Conservation (phyloP, 2,888 invertebrate genomes). For the Parelbella ahira region DNA sequence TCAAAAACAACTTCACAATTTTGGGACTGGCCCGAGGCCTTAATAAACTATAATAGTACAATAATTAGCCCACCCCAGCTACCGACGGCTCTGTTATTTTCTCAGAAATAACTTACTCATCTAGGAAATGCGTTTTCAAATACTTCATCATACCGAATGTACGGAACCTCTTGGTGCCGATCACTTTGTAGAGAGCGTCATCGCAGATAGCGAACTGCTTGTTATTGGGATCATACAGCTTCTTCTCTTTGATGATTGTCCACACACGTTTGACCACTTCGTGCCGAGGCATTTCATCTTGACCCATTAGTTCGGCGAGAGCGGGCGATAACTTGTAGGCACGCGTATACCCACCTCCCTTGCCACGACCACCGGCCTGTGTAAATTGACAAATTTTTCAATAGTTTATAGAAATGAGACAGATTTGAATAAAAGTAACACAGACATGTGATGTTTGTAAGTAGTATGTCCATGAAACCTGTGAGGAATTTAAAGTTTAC, state of each 20-base stretch:
- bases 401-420: too few species aligned
- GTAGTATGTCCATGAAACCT: too few species aligned
- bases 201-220: slow-evolving; percentile 97
- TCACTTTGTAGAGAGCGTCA: slow-evolving; percentile 88
- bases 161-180: slow-evolving; percentile 95
- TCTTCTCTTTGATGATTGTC: slow-evolving; percentile 93
- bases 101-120: slow-evolving; percentile 81
- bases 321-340: slow-evolving; percentile 92
- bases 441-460: too few species aligned
- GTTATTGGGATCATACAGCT: slow-evolving; percentile 95
- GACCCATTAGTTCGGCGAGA: slow-evolving; percentile 91
- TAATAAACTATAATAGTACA: too few species aligned
- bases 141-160: slow-evolving; percentile 99
- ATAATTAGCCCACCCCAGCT: too few species aligned
- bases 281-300: slow-evolving; percentile 90
- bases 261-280: slow-evolving; percentile 94
- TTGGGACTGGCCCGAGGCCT: too few species aligned
- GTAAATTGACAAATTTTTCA: background rate
- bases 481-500: too few species aligned
- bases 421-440: too few species aligned
- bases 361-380: slow-evolving; percentile 65
- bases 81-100: too few species aligned
- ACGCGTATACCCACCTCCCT: slow-evolving; percentile 90
- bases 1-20: too few species aligned
- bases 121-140: slow-evolving; percentile 92